Conservation (phyloP, 2,113 vertebrate genomes). For the Zosterops pallidus region DNA sequence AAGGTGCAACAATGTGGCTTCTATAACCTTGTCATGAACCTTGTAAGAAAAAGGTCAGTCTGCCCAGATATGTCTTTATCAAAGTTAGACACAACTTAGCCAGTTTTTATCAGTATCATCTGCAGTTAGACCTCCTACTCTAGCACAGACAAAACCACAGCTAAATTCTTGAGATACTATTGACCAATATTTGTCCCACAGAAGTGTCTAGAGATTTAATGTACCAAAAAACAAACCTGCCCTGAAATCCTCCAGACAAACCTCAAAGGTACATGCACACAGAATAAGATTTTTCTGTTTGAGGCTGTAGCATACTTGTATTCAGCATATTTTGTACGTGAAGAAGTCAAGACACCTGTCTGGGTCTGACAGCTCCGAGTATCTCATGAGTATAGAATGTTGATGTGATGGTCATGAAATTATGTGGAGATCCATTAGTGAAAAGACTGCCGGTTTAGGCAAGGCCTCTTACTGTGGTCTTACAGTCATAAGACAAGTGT, state of each 20-base stretch:
- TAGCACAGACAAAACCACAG: background rate
- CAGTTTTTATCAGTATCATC: background rate
- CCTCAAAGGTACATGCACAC: background rate
- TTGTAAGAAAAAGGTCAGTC: background rate
- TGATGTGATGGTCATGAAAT: background rate
- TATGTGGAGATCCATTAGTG: background rate
- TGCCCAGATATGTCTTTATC: background rate
- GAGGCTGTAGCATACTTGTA: background rate
- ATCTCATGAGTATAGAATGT: background rate
- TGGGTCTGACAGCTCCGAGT: background rate
- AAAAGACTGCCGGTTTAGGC: background rate
- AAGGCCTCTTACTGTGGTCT: background rate
- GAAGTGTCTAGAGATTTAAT: background rate
- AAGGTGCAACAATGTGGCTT: background rate
- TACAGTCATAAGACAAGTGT: background rate
- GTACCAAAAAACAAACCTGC: background rate
- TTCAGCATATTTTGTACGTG: background rate
- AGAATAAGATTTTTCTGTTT: background rate
- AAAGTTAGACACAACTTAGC: background rate
- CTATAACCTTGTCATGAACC: background rate
- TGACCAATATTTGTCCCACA: background rate
- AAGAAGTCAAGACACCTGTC: background rate
- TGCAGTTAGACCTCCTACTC: background rate
- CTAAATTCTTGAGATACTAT: background rate
- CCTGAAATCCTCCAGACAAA: background rate